A percentile compares a stretch with the other conserved stretches of the same genome.
Evolutionary conservation across 2,113 vertebrate species (phyloP).

Genomic region (Lota lota): DNA sequence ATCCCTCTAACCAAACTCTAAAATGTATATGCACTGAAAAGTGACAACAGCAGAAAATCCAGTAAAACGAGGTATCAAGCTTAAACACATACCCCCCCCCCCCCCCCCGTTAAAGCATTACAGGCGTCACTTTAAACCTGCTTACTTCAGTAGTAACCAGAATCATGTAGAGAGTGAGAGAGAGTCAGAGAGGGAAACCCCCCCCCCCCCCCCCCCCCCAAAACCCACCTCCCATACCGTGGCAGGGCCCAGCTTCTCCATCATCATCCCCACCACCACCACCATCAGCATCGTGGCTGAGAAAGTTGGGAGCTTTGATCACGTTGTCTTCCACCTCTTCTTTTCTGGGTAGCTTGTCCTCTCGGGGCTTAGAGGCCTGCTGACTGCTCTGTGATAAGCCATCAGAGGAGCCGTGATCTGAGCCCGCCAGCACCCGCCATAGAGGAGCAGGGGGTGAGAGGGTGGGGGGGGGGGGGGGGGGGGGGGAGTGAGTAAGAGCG

Average conservation of each 20-base stretch:
- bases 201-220: slow-evolving; percentile 37
- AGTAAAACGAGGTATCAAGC: neutral
- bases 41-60: neutral
- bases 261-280: slow-evolving; percentile 36
- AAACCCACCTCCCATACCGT: slow-evolving; percentile 49
- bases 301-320: slow-evolving; percentile 71
- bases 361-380: slow-evolving; percentile 61
- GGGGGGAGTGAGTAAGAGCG: slow-evolving; percentile 24
- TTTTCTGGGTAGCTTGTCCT: slow-evolving; percentile 63
- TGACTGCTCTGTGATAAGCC: slow-evolving; percentile 67
- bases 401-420: slow-evolving; percentile 64
- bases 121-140: slow-evolving; percentile 20
- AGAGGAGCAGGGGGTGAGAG: slow-evolving; percentile 52
- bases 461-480: slow-evolving; percentile 49
- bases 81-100: neutral
- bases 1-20: no score
- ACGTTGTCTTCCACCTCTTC: slow-evolving; percentile 18
- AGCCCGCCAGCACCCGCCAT: slow-evolving; percentile 56
- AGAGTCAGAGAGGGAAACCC: slow-evolving; percentile 7
- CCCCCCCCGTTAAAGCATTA: neutral
- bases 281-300: slow-evolving; percentile 57
- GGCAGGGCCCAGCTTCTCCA: slow-evolving; percentile 58
- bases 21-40: neutral
- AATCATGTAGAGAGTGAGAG: slow-evolving; percentile 21
- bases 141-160: slow-evolving; percentile 19